A percentile compares a stretch with the other conserved stretches of the same genome.
Evolutionary conservation across 1,140 invertebrate genomes (phyloP).

Genomic region (Eufriesea mexicana): DNA sequence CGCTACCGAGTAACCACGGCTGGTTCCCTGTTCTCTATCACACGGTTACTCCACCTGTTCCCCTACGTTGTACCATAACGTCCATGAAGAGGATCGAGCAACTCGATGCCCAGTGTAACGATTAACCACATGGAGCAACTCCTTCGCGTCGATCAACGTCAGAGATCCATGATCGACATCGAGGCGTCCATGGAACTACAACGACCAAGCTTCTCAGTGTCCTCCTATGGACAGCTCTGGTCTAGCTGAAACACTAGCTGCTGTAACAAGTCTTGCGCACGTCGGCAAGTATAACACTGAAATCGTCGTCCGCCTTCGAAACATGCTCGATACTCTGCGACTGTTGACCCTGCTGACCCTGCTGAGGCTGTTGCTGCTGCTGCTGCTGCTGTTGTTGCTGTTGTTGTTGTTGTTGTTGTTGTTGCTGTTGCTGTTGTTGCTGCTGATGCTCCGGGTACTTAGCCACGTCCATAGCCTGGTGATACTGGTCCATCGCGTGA

Average conservation of each 20-base stretch:
- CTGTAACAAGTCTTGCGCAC: slow-evolving; percentile 94
- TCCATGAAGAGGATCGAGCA: no score
- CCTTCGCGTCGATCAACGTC: neutral
- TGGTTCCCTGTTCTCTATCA: no score
- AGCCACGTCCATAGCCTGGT: slow-evolving; percentile 74
- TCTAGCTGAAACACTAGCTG: slow-evolving; percentile 83
- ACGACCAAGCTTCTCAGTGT: no score
- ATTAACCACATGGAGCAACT: no score
- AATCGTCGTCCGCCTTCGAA: slow-evolving; percentile 89
- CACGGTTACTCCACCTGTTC: no score
- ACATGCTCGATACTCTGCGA: slow-evolving; percentile 79
- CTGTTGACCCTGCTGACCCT: slow-evolving; percentile 75
- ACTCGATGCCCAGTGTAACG: no score
- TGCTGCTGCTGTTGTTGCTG: slow-evolving; percentile 76
- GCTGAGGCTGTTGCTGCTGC: slow-evolving; percentile 81
- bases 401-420: slow-evolving; percentile 76
- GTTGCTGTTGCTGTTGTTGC: slow-evolving; percentile 77
- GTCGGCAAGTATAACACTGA: slow-evolving; percentile 92
- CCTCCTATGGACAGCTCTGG: neutral
- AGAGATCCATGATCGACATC: neutral
- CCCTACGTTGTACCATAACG: no score
- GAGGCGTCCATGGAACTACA: neutral
- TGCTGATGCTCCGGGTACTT: slow-evolving; percentile 81
- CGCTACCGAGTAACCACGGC: no score
- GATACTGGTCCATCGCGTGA: slow-evolving; percentile 78